Conservation (phyloP, 2,797 vertebrate genomes). For the Graptemys geographica region DNA sequence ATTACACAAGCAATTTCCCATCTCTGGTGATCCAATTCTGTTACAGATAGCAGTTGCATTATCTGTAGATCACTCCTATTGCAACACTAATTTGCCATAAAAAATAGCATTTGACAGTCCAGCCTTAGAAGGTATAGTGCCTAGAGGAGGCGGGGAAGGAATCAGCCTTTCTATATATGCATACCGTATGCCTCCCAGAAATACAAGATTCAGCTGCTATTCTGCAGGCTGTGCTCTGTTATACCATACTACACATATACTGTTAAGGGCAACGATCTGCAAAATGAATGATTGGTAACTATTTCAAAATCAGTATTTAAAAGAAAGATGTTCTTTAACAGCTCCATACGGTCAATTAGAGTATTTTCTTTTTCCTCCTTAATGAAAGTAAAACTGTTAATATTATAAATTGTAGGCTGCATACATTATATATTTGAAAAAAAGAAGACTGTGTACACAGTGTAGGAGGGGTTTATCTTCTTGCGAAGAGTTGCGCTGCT, state of each 20-base stretch:
- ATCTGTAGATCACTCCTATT: neutral
- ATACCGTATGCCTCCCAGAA: fast-evolving
- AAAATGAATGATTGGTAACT: constrained; percentile 45
- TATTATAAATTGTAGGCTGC: constrained; percentile 58
- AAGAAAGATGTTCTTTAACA: neutral
- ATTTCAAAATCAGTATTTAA: constrained; percentile 55
- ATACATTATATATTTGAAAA: constrained; percentile 48
- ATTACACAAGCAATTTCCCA: neutral
- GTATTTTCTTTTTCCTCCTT: constrained; percentile 21
- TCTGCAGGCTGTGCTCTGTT: constrained; percentile 41
- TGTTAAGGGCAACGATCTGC: constrained; percentile 63
- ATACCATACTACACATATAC: neutral
- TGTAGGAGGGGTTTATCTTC: constrained; percentile 45
- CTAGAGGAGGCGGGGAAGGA: constrained; percentile 1
- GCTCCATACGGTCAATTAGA: constrained; percentile 11
- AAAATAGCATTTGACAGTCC: neutral
- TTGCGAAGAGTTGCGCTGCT: constrained; percentile 66
- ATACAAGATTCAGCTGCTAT: constrained; percentile 18
- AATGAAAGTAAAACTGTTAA: constrained; percentile 60
- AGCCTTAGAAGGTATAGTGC: neutral
- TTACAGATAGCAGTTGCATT: neutral
- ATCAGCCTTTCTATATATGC: neutral
- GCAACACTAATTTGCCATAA: neutral
- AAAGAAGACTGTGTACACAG: neutral
- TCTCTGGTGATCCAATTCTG: neutral